Evolutionary conservation across 2,888 invertebrate species (phyloP), one percentile per base, ranked within the genome.

Genomic region (Drosophila testacea): DNA sequence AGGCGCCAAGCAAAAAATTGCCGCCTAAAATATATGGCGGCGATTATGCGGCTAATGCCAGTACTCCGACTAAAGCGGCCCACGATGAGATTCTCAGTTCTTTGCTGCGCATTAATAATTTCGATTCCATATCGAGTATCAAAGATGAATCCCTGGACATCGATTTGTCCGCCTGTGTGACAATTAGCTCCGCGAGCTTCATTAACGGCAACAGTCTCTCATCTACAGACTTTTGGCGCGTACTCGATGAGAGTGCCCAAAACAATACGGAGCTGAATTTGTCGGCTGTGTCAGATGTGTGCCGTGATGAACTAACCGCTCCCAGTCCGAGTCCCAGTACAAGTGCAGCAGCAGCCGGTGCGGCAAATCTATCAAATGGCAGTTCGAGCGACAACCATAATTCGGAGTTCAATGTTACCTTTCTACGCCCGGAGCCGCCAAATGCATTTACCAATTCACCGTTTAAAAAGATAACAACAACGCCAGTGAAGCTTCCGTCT

Each of bases 121-220:
- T 92, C 46, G 92, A 92, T 74, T 92, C 92, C 7, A 91, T 92
- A 76, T 92, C 92, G 48, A 92, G 91, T 73, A 92, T 92, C 22
- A 92, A 92, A 72, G 92, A 92, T 61, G 92, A 92, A 67, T 92
- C 92, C 47, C 75, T 92, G 68, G 92, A 92, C 74, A 92, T 92
- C 64, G 91, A 92, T 88, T 73, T 91, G 57, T 92, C 92, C 44
- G 92, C 92, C 30, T 92, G 92, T 65, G 92, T 92, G 28, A 92
- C 92, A 2, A 92, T 92, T 50, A 90, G 88, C 54, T 89, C 92
- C 0, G 81, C 91, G 0, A 91, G 90, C 36, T 85, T 91, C 22
- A 77, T 91, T 41, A 90, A 84, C 30, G 90, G 91, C 4, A 92
- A 91, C 63, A 92, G 92, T 39, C 76, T 92, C 0, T 92, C 92